phyloP scores from a whole-genome alignment of 2,113 vertebrate species.

The Corythaeola cristata region DNA sequence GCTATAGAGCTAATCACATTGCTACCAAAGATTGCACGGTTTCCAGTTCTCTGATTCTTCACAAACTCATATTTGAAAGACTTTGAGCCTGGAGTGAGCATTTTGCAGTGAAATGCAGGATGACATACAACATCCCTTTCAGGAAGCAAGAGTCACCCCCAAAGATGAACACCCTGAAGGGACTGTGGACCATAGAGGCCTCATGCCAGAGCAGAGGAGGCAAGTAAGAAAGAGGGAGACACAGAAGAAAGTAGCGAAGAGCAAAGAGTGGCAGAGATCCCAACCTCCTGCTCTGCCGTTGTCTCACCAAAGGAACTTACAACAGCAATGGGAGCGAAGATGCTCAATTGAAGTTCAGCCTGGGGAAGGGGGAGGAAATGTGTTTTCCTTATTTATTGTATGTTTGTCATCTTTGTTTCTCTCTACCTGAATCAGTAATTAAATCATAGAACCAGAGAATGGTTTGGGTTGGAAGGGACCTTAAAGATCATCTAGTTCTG shows the following conservation, averaged over 20 bases:
- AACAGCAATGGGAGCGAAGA: rapidly evolving
- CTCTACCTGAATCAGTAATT: background rate
- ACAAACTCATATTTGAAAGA: background rate
- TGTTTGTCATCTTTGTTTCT: background rate
- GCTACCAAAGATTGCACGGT: background rate
- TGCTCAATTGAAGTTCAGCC: background rate
- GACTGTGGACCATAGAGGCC: rapidly evolving
- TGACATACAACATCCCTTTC: background rate
- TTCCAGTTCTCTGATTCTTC: background rate
- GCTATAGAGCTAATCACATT: background rate
- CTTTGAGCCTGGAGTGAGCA: rapidly evolving
- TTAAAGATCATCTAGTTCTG: no score
- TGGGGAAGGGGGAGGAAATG: background rate
- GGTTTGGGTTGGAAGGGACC: no score
- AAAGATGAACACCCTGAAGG: rapidly evolving
- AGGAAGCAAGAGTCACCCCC: background rate
- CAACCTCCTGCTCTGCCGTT: rapidly evolving
- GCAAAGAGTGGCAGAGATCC: background rate
- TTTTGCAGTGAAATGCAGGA: background rate
- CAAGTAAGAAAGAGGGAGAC: rapidly evolving
- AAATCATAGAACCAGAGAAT: background rate
- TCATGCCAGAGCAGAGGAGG: rapidly evolving
- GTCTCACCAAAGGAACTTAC: background rate
- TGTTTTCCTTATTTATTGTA: background rate
- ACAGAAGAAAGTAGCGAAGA: background rate